Percentiles rank a stretch among this genome's conserved stretches.
phyloP scores from a whole-genome alignment of 2,888 invertebrate species.

The Ophion obscuratus region DNA sequence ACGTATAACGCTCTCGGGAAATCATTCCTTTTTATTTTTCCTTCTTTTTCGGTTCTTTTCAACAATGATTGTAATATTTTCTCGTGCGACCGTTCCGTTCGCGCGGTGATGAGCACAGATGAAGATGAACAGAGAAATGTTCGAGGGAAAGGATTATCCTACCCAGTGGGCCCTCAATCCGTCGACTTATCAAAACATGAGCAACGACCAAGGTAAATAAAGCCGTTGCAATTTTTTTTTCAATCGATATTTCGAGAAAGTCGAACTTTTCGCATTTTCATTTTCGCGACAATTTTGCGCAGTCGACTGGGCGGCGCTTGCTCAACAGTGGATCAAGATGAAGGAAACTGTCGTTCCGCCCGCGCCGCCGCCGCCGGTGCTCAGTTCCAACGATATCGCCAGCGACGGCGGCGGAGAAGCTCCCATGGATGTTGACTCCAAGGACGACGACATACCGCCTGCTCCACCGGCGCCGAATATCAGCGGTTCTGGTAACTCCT shows the following conservation, averaged over 20 bases:
- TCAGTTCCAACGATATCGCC: conserved; percentile 77
- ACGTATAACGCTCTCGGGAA: not conserved
- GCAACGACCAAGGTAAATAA: conserved; percentile 88
- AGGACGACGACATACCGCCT: conserved; percentile 86
- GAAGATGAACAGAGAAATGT: conserved; percentile 83
- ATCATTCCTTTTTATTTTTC: not conserved
- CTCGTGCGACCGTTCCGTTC: not conserved
- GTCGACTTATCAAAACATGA: conserved; percentile 92
- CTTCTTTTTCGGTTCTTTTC: not conserved
- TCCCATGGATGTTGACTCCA: conserved; percentile 94
- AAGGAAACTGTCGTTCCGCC: conserved; percentile 90
- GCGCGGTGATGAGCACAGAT: conserved; percentile 66
- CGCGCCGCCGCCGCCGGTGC: conserved; percentile 86
- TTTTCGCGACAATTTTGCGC: conserved; percentile 12
- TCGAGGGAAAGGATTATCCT: conserved; percentile 88
- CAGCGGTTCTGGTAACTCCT: conserved; percentile 80
- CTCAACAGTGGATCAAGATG: conserved; percentile 99
- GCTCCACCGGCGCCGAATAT: conserved; percentile 83
- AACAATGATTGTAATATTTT: conserved; percentile 22
- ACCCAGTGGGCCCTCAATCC: conserved; percentile 94
- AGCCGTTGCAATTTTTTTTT: not conserved
- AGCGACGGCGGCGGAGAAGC: conserved; percentile 91
- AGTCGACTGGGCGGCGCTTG: conserved; percentile 98
- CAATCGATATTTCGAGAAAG: not conserved
- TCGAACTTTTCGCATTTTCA: too few species aligned